These are phyloP conservation scores for Tipula confusa DNA, from an alignment of 2,888 invertebrate genomes.

Conservation along the genomic window DNA sequence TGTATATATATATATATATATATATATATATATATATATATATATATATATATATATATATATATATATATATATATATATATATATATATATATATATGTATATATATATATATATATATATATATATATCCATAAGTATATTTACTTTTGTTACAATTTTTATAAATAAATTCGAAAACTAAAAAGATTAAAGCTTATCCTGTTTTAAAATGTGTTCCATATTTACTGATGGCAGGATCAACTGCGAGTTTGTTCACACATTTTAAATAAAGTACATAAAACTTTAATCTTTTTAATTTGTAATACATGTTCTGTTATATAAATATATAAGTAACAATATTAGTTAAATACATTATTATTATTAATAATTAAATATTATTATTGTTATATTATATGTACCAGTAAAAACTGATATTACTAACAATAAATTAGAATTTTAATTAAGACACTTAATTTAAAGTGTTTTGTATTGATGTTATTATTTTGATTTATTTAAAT, in stretches of 20 bases:
- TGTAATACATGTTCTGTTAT: not conserved
- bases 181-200: not conserved
- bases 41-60: not conserved
- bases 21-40: not conserved
- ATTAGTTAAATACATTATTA: constrained; percentile 5
- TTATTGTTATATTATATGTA: not conserved
- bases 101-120: not conserved
- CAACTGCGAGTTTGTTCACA: not conserved
- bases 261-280: not conserved
- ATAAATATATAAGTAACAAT: not conserved
- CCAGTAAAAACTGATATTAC: constrained; percentile 3
- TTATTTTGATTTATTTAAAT: not conserved
- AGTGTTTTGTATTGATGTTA: not conserved
- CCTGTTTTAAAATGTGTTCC: not conserved
- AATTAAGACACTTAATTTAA: not conserved
- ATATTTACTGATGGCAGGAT: not conserved
- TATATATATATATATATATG: not conserved
- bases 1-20: not conserved
- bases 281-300: not conserved
- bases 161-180: constrained; percentile 20
- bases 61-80: not conserved
- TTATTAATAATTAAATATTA: not conserved
- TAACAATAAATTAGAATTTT: constrained; percentile 9
- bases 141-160: not conserved
- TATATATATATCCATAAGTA: not conserved